These are phyloP conservation scores for Scotopteryx bipunctaria DNA, from an alignment of 2,888 invertebrate species.

Conservation along the genomic window DNA sequence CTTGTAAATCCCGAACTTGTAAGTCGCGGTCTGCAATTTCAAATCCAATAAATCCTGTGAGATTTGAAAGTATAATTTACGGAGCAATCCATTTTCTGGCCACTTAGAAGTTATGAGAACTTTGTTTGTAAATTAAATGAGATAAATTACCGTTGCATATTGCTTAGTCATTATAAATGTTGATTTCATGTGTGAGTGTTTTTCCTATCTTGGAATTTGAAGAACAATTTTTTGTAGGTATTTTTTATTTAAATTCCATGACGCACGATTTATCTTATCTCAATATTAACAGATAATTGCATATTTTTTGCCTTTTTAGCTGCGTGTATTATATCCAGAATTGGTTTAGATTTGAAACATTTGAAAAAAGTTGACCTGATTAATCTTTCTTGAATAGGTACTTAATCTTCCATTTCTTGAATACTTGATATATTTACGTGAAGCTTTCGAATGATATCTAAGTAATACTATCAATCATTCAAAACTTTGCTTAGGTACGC, in stretches of 20 bases:
- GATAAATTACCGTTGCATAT: slow-evolving; percentile 21
- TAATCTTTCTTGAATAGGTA: slow-evolving; percentile 18
- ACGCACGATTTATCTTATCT: background rate
- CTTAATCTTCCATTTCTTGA: slow-evolving; percentile 16
- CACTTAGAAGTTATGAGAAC: slow-evolving; percentile 33
- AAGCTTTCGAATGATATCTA: slow-evolving; percentile 3
- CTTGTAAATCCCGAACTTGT: slow-evolving; percentile 33
- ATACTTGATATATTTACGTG: slow-evolving; percentile 7
- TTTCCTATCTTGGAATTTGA: no score
- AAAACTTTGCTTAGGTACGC: no score
- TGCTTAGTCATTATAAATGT: slow-evolving; percentile 4
- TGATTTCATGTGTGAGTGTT: background rate
- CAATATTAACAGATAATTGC: background rate
- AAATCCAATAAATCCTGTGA: slow-evolving; percentile 37
- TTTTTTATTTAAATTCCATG: no score
- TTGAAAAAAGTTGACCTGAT: slow-evolving; percentile 4
- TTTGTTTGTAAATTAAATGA: slow-evolving; percentile 27
- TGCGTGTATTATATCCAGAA: no score
- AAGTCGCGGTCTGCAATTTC: slow-evolving; percentile 36
- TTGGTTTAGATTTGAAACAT: slow-evolving; percentile 9
- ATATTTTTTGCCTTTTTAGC: no score
- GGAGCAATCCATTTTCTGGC: slow-evolving; percentile 33
- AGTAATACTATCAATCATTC: slow-evolving; percentile 8
- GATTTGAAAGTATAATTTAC: slow-evolving; percentile 41
- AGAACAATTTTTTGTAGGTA: no score